phyloP scores from a whole-genome alignment of 2,113 vertebrate species.

The Phyllostomus hastatus region DNA sequence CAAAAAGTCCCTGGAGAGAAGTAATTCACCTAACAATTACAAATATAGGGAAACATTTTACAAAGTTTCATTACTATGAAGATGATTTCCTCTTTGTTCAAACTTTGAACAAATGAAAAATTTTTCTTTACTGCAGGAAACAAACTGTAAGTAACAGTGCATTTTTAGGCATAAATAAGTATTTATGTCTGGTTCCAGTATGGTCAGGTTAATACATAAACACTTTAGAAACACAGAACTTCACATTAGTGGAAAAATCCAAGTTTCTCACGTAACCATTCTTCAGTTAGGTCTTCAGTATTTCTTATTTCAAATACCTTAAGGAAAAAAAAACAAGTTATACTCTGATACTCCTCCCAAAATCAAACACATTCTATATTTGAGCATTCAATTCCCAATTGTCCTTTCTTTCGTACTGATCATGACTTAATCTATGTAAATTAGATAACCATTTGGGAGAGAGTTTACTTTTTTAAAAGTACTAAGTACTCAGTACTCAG shows the following conservation, averaged over 20 bases:
- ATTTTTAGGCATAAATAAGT: constrained; percentile 82
- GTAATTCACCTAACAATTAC: constrained; percentile 80
- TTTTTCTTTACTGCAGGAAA: constrained; percentile 78
- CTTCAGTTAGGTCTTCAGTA: constrained; percentile 97
- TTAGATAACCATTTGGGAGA: background rate
- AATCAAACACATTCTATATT: background rate
- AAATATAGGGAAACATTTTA: constrained; percentile 78
- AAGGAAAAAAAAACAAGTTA: constrained; percentile 53
- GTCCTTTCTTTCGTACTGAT: background rate
- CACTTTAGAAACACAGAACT: constrained; percentile 76
- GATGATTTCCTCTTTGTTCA: constrained; percentile 82
- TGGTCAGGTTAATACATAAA: constrained; percentile 82
- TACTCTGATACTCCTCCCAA: background rate
- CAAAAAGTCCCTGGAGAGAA: constrained; percentile 83
- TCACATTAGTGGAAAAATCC: constrained; percentile 93
- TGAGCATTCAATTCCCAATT: constrained; percentile 30
- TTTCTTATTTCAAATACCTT: constrained; percentile 99
- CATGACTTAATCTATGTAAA: constrained; percentile 4
- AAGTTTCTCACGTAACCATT: constrained; percentile 96
- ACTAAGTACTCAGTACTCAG: background rate
- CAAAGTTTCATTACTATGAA: constrained; percentile 82
- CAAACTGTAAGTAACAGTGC: constrained; percentile 83
- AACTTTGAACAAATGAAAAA: constrained; percentile 76
- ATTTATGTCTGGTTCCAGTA: constrained; percentile 84
- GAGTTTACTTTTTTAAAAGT: background rate